phyloP scores from a whole-genome alignment of 2,888 invertebrate species.

The Mechanitis mazaeus region DNA sequence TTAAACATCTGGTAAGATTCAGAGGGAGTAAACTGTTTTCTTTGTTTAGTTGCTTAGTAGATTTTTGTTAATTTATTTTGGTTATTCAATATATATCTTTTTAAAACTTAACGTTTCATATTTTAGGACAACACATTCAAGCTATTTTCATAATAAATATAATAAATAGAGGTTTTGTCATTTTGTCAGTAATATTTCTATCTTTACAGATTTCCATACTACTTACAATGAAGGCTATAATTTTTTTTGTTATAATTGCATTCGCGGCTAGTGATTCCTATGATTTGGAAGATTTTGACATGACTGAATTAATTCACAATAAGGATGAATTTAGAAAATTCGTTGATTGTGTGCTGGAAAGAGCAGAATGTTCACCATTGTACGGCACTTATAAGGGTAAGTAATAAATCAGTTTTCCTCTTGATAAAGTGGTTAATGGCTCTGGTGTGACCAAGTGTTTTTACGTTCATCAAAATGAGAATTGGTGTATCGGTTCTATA shows the following conservation, averaged over 20 bases:
- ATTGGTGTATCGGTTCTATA: neutral
- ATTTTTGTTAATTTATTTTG: too few species aligned
- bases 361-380: conserved; percentile 36
- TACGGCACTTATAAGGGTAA: conserved; percentile 46
- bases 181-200: too few species aligned
- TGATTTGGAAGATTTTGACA: conserved; percentile 49
- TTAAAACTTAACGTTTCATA: too few species aligned
- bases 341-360: conserved; percentile 46
- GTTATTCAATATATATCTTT: too few species aligned
- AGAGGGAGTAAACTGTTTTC: too few species aligned
- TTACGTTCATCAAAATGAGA: too few species aligned
- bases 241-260: conserved; percentile 35
- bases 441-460: neutral
- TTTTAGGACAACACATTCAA: too few species aligned
- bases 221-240: conserved; percentile 22
- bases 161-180: too few species aligned
- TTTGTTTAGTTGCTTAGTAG: too few species aligned
- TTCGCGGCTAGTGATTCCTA: conserved; percentile 38
- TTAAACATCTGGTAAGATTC: too few species aligned
- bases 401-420: conserved; percentile 9
- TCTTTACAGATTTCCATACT: neutral
- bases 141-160: too few species aligned
- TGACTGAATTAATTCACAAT: conserved; percentile 40
- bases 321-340: conserved; percentile 33
- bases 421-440: too few species aligned